Base-by-base conservation (phyloP, 2,797 vertebrate species). In the Ispidina lecontei region DNA sequence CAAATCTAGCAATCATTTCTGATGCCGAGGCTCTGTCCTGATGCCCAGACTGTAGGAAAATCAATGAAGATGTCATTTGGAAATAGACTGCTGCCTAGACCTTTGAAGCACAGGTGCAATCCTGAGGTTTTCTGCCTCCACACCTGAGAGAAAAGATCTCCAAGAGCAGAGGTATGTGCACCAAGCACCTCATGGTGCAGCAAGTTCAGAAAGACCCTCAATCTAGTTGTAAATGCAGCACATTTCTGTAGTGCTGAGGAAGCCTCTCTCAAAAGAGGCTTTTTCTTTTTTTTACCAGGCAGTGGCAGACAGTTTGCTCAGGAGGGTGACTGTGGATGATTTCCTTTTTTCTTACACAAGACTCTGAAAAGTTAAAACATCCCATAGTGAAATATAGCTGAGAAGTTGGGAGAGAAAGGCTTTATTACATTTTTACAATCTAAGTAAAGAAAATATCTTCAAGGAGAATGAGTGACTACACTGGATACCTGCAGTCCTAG, bases 401-500 rank as follows among this genome's bases (percentile, higher is more conserved):
- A 67, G 51, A 74, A 74, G 51, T 68, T 68, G 52, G 46, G 35
- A 79, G 47, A 59, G 49, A 89, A 83, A 89, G 33, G 14, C 44
- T 91, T 76, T 83, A 62, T 74, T 75, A 39, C n/a, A 55, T 59
- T 91, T 93, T 89, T 94, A 67, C 62, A 23, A 44, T 78, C 41
- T 89, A 91, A 86, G 83, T 52, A 76, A 71, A 80, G 72, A 84
- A 94, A 85, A 52, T 29, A 37, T 87, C 82, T 97, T 96, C 87
- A 94, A 94, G 93, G 78, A 94, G 89, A 89, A 93, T 88, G 56
- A 59, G 54, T 91, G 79, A 89, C 84, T 6, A 35, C 28, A 26
- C n/a, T 90, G 84, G 77, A 74, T 91, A 90, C 89, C 88, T 89
- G 85, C 69, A 90, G 93, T 91, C 86, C 90, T 94, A 92, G 47